Percentiles rank a stretch among this genome's conserved stretches.
Evolutionary conservation across 1,140 invertebrate genomes (phyloP).

Genomic region (Formica exsecta): DNA sequence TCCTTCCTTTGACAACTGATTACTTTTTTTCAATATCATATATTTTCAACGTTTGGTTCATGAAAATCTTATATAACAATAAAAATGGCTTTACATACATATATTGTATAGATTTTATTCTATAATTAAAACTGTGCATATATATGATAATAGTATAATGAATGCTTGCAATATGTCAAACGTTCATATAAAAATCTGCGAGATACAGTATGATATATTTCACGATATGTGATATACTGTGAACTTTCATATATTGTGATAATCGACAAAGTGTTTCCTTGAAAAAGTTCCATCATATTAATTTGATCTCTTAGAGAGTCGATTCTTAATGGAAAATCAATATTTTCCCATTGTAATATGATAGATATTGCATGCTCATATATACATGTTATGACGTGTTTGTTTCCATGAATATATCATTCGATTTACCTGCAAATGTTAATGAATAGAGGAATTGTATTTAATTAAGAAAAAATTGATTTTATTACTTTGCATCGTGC

Average conservation of each 20-base stretch:
- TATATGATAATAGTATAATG: neutral
- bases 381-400: neutral
- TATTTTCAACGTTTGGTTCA: neutral
- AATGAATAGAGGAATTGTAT: neutral
- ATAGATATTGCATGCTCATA: neutral
- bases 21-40: neutral
- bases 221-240: neutral
- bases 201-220: neutral
- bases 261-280: constrained; percentile 77
- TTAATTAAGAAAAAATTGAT: constrained; percentile 24
- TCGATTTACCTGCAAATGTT: neutral
- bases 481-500: neutral
- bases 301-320: neutral
- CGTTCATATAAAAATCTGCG: neutral
- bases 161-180: neutral
- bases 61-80: constrained; percentile 6
- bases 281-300: constrained; percentile 74
- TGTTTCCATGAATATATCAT: neutral
- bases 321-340: neutral
- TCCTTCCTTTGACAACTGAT: neutral
- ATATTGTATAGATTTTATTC: neutral
- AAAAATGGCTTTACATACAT: neutral
- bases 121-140: neutral
- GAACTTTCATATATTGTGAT: constrained; percentile 58
- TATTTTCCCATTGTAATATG: neutral